Evolutionary conservation across 1,140 invertebrate species (phyloP), one percentile per base, ranked within the genome.

Genomic region (Drosophila equinoxialis): DNA sequence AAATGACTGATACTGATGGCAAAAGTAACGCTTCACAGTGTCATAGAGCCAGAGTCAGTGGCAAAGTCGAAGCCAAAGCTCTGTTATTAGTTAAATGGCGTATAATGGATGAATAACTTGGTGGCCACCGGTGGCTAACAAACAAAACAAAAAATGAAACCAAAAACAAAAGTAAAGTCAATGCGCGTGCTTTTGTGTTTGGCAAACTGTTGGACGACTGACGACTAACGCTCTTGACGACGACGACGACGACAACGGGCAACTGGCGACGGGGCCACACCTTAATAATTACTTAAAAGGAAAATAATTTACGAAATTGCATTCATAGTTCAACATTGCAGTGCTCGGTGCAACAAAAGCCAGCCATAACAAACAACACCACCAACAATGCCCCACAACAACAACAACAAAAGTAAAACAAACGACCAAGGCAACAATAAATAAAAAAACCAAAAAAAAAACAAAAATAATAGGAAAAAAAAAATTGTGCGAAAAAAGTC

Each of bases 231-330:
- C 2, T 14, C 14, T 2, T 8, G 20, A 23, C 20, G 20, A 23
- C 20, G n/a, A n/a, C 1, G 20, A 20, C 20, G 20, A 23, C 20
- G 20, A 23, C 20, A 23, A 23, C 20, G 2, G 20, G 20, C 20
- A 23, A 23, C 20, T 23, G 45, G 10, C 17, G 45, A 39, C 55
- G 37, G 72, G 68, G 81, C 85, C 87, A 85, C 87, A 91, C 87
- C 87, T 91, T 90, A 91, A 91, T 90, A 90, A 91, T 90, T 90
- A 91, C 87, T 90, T 90, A 91, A 84, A 85, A 84, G 89, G 89
- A 90, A 90, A 90, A 90, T 91, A 91, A 90, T 90, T 90, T 90
- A 90, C 89, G 79, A 90, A 90, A 90, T 91, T 90, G 89, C 89
- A 90, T 90, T 90, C 87, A 90, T 87, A 90, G 83, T 90, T 90